These are phyloP conservation scores for Dryobota labecula DNA, from an alignment of 2,888 invertebrate species.

Conservation along the genomic window DNA sequence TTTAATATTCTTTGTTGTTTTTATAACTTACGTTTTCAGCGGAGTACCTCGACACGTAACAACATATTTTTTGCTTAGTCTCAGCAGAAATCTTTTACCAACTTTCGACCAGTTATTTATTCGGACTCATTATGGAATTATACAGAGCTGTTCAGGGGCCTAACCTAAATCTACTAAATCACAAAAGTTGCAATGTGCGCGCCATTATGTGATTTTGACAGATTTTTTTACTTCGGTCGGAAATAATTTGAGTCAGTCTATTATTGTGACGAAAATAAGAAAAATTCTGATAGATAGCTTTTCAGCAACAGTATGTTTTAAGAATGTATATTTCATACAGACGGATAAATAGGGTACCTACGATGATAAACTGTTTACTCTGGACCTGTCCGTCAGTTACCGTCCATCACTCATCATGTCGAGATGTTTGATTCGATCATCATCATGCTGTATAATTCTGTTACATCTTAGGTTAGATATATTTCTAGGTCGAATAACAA, in stretches of 20 bases:
- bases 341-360: constrained; percentile 5
- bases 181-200: background rate
- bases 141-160: background rate
- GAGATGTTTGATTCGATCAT: constrained; percentile 32
- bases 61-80: background rate
- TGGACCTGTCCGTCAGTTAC: constrained; percentile 31
- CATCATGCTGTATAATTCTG: constrained; percentile 33
- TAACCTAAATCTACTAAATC: background rate
- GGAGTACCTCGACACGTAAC: background rate
- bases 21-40: background rate
- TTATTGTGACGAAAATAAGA: constrained; percentile 1
- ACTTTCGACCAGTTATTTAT: background rate
- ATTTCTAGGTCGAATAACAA: constrained; percentile 14
- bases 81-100: background rate
- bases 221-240: background rate
- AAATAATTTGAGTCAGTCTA: background rate
- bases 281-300: background rate
- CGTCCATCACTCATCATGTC: constrained; percentile 33
- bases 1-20: background rate
- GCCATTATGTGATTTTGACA: background rate
- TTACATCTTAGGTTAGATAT: constrained; percentile 30
- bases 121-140: background rate
- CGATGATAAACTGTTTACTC: constrained; percentile 29
- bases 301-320: background rate
- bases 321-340: background rate